A percentile compares a stretch with the other conserved stretches of the same genome.
These are phyloP conservation scores for Hyposoter dolosus DNA, from an alignment of 2,888 invertebrate species.

Conservation along the genomic window DNA sequence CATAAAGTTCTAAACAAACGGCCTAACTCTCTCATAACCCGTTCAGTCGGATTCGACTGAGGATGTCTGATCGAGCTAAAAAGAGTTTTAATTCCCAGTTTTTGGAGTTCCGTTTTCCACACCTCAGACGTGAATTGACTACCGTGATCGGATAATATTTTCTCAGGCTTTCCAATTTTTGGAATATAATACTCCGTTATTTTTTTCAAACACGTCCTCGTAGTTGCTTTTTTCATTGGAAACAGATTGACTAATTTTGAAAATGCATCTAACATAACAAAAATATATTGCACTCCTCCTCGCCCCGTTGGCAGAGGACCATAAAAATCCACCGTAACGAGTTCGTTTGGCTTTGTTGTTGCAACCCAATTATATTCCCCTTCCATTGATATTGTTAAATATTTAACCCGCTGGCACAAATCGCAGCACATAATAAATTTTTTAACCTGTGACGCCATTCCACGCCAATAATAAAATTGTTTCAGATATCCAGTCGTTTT, in stretches of 20 bases:
- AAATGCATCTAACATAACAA: conserved; percentile 60
- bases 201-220: conserved; percentile 34
- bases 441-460: not conserved
- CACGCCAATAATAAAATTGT: conserved; percentile 32
- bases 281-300: conserved; percentile 65
- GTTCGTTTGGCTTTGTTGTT: conserved; percentile 44
- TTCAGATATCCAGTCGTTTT: not conserved
- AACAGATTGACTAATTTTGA: conserved; percentile 57
- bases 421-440: not conserved
- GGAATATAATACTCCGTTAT: conserved; percentile 36
- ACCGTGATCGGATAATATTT: conserved; percentile 33
- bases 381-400: conserved; percentile 51
- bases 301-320: conserved; percentile 54
- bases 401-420: conserved; percentile 59
- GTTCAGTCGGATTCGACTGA: conserved; percentile 64
- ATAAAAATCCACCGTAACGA: conserved; percentile 66
- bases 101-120: conserved; percentile 28
- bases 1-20: conserved; percentile 67
- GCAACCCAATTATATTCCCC: conserved; percentile 47
- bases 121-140: conserved; percentile 40
- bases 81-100: not conserved
- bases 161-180: conserved; percentile 47
- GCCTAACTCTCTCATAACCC: conserved; percentile 66
- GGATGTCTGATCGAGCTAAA: conserved; percentile 63
- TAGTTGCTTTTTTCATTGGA: conserved; percentile 56